Evolutionary conservation across 2,113 vertebrate genomes (phyloP).

Genomic region (Pteruthius melanotis): DNA sequence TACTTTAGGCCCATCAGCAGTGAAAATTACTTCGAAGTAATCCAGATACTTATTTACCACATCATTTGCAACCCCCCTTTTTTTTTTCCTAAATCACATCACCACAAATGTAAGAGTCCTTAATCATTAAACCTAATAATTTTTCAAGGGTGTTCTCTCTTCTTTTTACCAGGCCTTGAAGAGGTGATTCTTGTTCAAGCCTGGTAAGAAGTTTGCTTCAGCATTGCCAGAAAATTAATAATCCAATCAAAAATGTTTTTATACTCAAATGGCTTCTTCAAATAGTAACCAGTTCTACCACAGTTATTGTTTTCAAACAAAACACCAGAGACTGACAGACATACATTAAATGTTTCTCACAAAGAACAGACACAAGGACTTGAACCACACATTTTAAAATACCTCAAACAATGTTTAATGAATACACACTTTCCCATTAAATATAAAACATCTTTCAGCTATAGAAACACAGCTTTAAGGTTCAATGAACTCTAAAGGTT

Average conservation of each 20-base stretch:
- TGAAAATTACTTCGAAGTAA: neutral
- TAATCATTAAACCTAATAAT: neutral
- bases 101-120: neutral
- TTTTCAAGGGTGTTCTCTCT: neutral
- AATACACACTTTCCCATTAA: neutral
- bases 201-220: neutral
- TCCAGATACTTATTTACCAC: neutral
- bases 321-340: neutral
- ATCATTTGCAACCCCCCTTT: neutral
- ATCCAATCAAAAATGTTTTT: neutral
- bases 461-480: neutral
- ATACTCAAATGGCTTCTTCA: constrained; percentile 47
- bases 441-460: neutral
- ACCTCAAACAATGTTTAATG: neutral
- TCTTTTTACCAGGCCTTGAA: neutral
- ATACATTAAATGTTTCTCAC: neutral
- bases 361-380: neutral
- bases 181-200: neutral
- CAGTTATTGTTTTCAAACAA: neutral
- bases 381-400: neutral
- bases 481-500: neutral
- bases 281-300: neutral
- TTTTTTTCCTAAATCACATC: neutral
- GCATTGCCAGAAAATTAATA: constrained; percentile 19
- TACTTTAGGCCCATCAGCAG: neutral